Evolutionary conservation across 1,140 invertebrate species (phyloP).

Genomic region (Cotesia vestalis): DNA sequence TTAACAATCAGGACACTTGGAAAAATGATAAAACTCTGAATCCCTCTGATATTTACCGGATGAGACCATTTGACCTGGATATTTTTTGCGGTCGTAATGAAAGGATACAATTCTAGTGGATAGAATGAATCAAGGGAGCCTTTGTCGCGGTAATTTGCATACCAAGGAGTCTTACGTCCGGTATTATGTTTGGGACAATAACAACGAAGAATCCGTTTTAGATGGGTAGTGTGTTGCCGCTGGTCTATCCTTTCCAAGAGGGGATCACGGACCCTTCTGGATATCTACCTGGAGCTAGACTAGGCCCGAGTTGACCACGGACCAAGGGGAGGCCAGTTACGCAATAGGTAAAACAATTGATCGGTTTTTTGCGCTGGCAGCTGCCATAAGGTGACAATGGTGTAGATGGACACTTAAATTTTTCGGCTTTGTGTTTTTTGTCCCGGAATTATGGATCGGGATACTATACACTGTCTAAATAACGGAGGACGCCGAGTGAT

Average conservation of each 20-base stretch:
- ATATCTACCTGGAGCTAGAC: no score
- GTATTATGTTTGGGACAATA: not conserved
- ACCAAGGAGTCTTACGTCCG: conserved; percentile 4
- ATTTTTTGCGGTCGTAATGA: not conserved
- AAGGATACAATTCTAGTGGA: no score
- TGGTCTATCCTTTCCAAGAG: no score
- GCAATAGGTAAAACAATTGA: not conserved
- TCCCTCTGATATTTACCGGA: not conserved
- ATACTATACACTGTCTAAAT: no score
- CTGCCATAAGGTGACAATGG: not conserved
- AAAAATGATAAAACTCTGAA: not conserved
- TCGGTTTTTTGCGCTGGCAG: not conserved
- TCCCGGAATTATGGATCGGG: no score
- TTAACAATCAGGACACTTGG: not conserved
- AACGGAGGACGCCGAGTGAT: no score
- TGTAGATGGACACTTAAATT: not conserved
- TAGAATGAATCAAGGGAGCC: no score
- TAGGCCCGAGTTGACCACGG: no score
- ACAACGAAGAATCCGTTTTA: not conserved
- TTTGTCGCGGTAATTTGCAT: not conserved
- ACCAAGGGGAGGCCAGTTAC: not conserved
- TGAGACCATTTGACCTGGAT: conserved; percentile 6
- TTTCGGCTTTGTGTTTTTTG: no score
- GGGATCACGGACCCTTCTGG: no score
- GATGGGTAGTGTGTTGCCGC: no score